phyloP scores from a whole-genome alignment of 2,888 invertebrate species.

The Rapana venosa region DNA sequence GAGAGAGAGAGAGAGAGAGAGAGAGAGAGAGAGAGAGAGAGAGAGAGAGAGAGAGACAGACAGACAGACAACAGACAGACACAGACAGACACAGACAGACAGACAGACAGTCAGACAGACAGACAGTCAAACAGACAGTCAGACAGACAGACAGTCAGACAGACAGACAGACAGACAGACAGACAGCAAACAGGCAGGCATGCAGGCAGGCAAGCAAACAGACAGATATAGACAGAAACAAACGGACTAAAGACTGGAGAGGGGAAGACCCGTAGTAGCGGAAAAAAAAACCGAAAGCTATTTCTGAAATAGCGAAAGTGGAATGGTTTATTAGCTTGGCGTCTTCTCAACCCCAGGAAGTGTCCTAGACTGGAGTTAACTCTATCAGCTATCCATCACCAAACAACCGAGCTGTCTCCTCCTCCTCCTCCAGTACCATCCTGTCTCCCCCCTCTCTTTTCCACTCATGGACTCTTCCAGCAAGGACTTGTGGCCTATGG shows the following conservation, averaged over 20 bases:
- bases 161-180: neutral
- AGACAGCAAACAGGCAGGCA: neutral
- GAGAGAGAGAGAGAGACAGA: neutral
- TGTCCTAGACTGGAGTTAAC: no score
- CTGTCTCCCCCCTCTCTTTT: no score
- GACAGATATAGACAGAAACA: neutral
- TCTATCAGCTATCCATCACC: no score
- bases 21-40: neutral
- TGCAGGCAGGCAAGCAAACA: neutral
- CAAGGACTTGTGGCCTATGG: no score
- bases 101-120: neutral
- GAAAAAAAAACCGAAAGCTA: no score
- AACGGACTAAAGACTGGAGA: neutral
- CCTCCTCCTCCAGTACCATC: no score
- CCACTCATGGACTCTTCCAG: no score
- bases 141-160: conserved; percentile 3
- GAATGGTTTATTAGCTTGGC: no score
- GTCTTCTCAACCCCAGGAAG: no score
- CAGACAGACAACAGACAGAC: neutral
- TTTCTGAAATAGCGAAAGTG: no score
- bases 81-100: neutral
- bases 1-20: conserved; percentile 12
- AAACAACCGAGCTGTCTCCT: no score
- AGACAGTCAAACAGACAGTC: neutral
- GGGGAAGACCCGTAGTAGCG: neutral